Base-by-base conservation (phyloP, 2,888 invertebrate species). In the Cheilosia vernalis region DNA sequence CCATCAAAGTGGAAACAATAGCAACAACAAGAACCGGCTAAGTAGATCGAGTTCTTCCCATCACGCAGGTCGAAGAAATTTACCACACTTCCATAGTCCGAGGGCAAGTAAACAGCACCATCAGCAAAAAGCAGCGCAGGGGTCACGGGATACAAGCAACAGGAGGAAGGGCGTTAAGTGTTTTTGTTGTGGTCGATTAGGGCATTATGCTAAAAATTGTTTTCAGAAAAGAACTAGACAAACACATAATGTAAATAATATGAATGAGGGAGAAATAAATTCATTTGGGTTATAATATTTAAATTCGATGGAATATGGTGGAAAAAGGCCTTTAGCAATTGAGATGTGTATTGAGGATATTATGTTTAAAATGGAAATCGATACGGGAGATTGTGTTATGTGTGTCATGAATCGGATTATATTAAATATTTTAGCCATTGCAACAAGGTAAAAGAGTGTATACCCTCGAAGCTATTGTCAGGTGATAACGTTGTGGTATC, bases 371-470 rank as follows among this genome's bases (percentile, higher is more conserved):
- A 51, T 78, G 53, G 78, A 78, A 78, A 30, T 82, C 10, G 72
- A 82, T 44, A 76, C 61, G 1, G 77, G 72, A 1, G 82, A 77
- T 17, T 77, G 83, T 67, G 78, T 64, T 19, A 64, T 21, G 64
- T 84, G 17, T 56, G 55, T 13, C 67, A 79, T 49, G 58, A 63
- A 24, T 63, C 69, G 0, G 69, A 74, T 44, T 70, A 60, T 53
- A 15, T 40, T 7, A 74, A 64, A 10, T 55, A 64, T 84, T 74
- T 74, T 10, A 49, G 33, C 9, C 44, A 83, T 44, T 42, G 61
- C 13, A 44, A 63, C 53, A 4, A 69, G 10, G 9, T 63, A 3
- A 19, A 13, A 37, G 33, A 33, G 0, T 4, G 3, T 13, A 0
- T 37, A 4, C 4, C 37, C 13, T 13, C 4, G 1, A 37, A 37